Conservation (phyloP, 2,113 vertebrate species). For the Misgurnus anguillicaudatus region DNA sequence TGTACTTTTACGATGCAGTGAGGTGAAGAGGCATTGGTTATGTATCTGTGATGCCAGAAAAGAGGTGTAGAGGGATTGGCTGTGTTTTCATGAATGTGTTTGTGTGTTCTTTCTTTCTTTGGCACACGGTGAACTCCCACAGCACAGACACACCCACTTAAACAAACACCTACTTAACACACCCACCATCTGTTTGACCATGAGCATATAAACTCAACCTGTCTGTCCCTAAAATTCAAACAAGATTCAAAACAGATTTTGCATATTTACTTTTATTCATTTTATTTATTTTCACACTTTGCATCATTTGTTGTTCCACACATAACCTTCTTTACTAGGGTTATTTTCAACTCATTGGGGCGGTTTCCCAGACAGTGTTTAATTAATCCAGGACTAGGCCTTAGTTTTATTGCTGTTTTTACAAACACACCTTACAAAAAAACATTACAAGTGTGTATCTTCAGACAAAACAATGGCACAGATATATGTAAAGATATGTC, state of each 20-base stretch:
- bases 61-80: constrained; percentile 8
- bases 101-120: constrained; percentile 39
- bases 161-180: constrained; percentile 37
- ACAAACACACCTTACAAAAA: too few species aligned
- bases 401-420: too few species aligned
- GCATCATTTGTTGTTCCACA: neutral
- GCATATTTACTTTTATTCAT: neutral
- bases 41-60: constrained; percentile 16
- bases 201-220: neutral
- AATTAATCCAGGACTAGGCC: too few species aligned
- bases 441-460: too few species aligned
- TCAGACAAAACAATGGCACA: too few species aligned
- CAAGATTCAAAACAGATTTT: too few species aligned
- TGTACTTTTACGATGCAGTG: constrained; percentile 29
- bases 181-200: constrained; percentile 14
- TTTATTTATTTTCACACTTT: neutral
- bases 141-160: constrained; percentile 33
- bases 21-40: constrained; percentile 25
- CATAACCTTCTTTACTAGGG: neutral
- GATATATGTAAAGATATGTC: too few species aligned
- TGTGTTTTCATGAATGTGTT: constrained; percentile 28
- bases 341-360: too few species aligned
- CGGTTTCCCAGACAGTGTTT: neutral
- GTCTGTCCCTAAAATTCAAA: neutral
- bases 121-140: constrained; percentile 9